These are phyloP conservation scores for Thaleichthys pacificus DNA, from an alignment of 2,797 vertebrate species.

Conservation along the genomic window DNA sequence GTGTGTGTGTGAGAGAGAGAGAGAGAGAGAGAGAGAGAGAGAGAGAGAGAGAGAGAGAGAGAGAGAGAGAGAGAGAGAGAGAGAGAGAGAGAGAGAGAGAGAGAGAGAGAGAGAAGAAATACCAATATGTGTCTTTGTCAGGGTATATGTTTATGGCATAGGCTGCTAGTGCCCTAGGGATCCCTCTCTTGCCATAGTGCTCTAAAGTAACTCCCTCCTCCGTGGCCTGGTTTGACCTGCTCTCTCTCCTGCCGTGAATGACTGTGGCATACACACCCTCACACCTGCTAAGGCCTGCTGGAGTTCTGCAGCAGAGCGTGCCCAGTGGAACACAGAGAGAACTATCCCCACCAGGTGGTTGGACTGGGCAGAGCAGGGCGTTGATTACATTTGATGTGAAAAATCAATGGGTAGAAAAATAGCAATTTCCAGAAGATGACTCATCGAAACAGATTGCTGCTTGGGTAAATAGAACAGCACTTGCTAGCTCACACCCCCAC, in stretches of 20 bases:
- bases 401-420: no score
- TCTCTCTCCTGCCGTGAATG: slow-evolving; percentile 72
- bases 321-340: slow-evolving; percentile 71
- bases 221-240: neutral
- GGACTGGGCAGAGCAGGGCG: neutral
- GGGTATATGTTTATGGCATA: slow-evolving; percentile 1
- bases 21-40: slow-evolving; percentile 4
- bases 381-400: no score
- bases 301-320: slow-evolving; percentile 81
- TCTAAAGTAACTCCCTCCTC: neutral
- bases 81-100: no score
- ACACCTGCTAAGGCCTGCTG: slow-evolving; percentile 52
- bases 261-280: slow-evolving; percentile 81
- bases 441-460: neutral
- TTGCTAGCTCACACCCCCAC: no score
- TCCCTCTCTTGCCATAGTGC: neutral
- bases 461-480: no score
- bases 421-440: neutral
- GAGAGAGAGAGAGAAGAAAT: no score
- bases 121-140: neutral
- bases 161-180: neutral
- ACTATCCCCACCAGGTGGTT: slow-evolving; percentile 56
- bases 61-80: no score
- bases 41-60: neutral
- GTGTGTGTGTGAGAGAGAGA: slow-evolving; percentile 5